Evolutionary conservation across 2,888 invertebrate genomes (phyloP), one percentile per base, ranked within the genome.

Genomic region (Hydropsyche betteni): DNA sequence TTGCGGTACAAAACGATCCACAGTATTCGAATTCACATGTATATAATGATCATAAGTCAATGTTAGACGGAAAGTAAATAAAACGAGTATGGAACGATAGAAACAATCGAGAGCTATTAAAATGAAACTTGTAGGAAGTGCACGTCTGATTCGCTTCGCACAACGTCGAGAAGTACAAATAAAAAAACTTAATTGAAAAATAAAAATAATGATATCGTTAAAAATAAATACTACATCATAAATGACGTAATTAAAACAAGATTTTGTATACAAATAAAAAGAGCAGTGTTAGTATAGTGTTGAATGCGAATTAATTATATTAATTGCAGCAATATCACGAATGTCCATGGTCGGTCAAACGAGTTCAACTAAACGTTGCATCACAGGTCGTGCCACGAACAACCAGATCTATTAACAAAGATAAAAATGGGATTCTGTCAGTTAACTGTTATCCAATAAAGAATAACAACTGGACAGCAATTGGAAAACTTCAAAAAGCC

Each of bases 281-380:
- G 7, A 44, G 6, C 44, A 10, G 3, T 4, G 44, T 44, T 10
- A 44, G 10, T 8, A 44, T 10, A 10, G 44, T 10, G 44, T 44
- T 10, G 44, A 44, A 8, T 6, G 44, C 44, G 10, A 44, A 44
- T 44, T 44, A 44, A 44, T 64, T 64, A 64, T 44, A 64, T 36
- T 64, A 64, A 64, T 64, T 64, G n/a, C 36, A n/a, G 36, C 64
- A 64, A 64, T 64, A 64, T 64, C 64, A 36, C 36, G 64, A 33
- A 12, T 36, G 12, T 64, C 10, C 12, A 36, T 10, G 33, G 34
- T 8, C 36, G 34, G n/a, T 64, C 64, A 34, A 64, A 36, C 10
- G 61, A 33, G 55, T 16, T 61, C 61, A 24, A 10, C 61, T 8
- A 36, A 64, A 36, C 34, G n/a, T 64, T 64, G 34, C 64, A 34